phyloP scores from a whole-genome alignment of 2,888 invertebrate genomes.

The Machimus rusticus region DNA sequence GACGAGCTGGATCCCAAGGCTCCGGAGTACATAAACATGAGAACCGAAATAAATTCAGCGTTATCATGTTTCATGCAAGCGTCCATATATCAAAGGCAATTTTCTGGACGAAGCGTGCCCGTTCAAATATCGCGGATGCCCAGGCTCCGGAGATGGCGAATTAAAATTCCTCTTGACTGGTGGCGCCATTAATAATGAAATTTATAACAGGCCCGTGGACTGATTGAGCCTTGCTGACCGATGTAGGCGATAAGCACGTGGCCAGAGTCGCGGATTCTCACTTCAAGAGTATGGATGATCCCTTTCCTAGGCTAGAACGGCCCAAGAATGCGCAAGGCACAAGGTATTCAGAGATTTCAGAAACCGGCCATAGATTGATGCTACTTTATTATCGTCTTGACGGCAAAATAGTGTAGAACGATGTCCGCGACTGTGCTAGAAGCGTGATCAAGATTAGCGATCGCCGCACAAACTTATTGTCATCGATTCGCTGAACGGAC shows the following conservation, averaged over 20 bases:
- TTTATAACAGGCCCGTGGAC: slow-evolving; percentile 30
- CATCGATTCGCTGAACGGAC: neutral
- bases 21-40: slow-evolving; percentile 27
- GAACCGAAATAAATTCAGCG: slow-evolving; percentile 25
- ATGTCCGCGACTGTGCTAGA: neutral
- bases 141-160: neutral
- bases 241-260: slow-evolving; percentile 33
- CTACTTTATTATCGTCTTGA: slow-evolving; percentile 25
- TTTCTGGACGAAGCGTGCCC: neutral
- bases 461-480: neutral
- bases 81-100: slow-evolving; percentile 12
- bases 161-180: slow-evolving; percentile 30
- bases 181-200: slow-evolving; percentile 44
- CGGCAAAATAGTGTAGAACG: slow-evolving; percentile 23
- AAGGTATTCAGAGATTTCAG: neutral
- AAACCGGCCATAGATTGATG: slow-evolving; percentile 26
- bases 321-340: neutral
- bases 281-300: neutral
- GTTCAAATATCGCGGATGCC: neutral
- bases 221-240: slow-evolving; percentile 25
- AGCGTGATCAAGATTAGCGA: slow-evolving; percentile 7
- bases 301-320: neutral
- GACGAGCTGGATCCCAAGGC: neutral
- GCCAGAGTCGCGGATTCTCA: neutral
- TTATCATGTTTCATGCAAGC: slow-evolving; percentile 1